Conservation (phyloP, 2,797 vertebrate genomes). For the Todus mexicanus region DNA sequence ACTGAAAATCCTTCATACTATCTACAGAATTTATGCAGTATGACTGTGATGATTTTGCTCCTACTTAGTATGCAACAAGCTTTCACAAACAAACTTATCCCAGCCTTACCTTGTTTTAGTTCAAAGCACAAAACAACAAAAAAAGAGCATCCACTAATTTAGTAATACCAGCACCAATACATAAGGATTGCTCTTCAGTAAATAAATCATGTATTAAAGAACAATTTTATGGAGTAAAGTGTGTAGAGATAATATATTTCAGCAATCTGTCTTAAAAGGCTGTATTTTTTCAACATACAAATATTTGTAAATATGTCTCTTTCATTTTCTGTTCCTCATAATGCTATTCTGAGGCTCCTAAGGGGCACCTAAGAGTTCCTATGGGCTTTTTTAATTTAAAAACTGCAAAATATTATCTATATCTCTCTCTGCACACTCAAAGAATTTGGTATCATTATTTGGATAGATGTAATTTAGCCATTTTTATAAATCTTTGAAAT, state of each 20-base stretch:
- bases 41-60: slow-evolving; percentile 49
- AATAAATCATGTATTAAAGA: neutral
- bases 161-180: neutral
- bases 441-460: neutral
- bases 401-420: neutral
- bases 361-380: neutral
- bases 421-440: neutral
- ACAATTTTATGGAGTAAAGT: neutral
- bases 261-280: neutral
- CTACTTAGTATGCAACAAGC: slow-evolving; percentile 50
- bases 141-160: neutral
- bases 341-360: neutral
- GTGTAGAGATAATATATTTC: neutral
- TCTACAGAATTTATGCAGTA: slow-evolving; percentile 55
- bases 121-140: neutral
- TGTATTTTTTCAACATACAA: neutral
- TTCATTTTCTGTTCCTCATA: neutral
- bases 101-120: neutral
- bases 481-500: neutral
- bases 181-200: neutral
- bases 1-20: slow-evolving; percentile 63
- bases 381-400: neutral
- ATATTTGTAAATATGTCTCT: neutral
- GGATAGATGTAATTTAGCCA: neutral
- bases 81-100: slow-evolving; percentile 36